Evolutionary conservation across 2,797 vertebrate species (phyloP).

Genomic region (Gymnopithys bicolor): DNA sequence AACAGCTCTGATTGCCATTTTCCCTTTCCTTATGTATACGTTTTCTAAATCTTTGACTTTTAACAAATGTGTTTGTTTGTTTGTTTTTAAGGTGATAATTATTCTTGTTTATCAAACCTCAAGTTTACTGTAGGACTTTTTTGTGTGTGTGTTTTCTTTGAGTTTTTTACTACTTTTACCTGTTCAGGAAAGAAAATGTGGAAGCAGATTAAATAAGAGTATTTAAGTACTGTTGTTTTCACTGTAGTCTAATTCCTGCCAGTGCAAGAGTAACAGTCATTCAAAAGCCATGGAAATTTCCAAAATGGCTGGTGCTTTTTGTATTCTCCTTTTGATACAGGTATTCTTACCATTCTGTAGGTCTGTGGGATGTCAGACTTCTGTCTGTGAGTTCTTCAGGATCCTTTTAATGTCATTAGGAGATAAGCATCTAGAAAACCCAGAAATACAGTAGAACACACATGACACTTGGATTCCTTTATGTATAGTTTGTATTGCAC

Average conservation of each 20-base stretch:
- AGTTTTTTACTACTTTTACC: background rate
- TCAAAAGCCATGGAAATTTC: background rate
- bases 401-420: background rate
- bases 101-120: background rate
- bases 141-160: rapidly evolving
- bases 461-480: background rate
- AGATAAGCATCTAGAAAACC: background rate
- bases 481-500: background rate
- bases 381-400: background rate
- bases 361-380: background rate
- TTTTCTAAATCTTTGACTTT: background rate
- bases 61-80: background rate
- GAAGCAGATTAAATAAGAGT: background rate
- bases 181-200: background rate
- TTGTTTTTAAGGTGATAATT: background rate
- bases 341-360: background rate
- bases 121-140: background rate
- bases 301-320: background rate
- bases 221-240: background rate
- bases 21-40: background rate
- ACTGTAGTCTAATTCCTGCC: background rate
- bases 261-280: background rate
- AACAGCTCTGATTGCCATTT: background rate
- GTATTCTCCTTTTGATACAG: background rate
- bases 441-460: rapidly evolving